Base-by-base conservation (phyloP, 2,888 invertebrate species). In the Netelia inedita region DNA sequence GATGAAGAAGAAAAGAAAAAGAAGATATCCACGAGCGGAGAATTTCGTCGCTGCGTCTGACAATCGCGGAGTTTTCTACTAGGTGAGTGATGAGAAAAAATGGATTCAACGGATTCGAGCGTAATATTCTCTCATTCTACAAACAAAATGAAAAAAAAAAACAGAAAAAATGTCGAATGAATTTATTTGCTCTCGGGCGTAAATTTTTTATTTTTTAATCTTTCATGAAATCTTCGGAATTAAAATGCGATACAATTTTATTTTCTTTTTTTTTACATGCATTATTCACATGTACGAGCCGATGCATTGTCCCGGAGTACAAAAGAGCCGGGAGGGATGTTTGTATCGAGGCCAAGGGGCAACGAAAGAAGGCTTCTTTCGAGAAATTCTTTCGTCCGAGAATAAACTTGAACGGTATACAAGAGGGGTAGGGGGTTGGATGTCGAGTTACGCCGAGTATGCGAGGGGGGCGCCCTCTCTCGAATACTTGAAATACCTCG, bases 321-420 rank as follows among this genome's bases (percentile, higher is more conserved):
- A 35, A 35, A 35, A 35, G 35, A 35, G 6, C 35, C 6, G 35
- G 35, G 35, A 6, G 35, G 35, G 35, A 5, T 0, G 35, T 5
- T 35, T 35, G 35, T 6, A 35, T 35, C 14, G 53, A 53, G n/a
- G 53, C 3, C 5, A 50, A 55, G 46, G 9, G 35, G 57, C 21
- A 21, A 46, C 23, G 68, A 1, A 9, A 16, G 55, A 1, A 57
- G 28, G 57, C 19, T 72, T 78, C 59, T 72, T 50, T 46, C 11
- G 41, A 41, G 28, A 53, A 72, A 82, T 73, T 71, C 73, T 55
- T 59, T 19, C 46, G 1, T 57, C 28, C 76, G 59, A 65, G 46
- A 76, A 71, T 72, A 82, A 73, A 72, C 66, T 76, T 65, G 75
- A 61, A 57, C 80, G 80, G 14, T 50, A 50, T 0, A 50, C 2